Evolutionary conservation across 2,888 invertebrate species (phyloP).

Genomic region (Rhamphomyia laevipes): DNA sequence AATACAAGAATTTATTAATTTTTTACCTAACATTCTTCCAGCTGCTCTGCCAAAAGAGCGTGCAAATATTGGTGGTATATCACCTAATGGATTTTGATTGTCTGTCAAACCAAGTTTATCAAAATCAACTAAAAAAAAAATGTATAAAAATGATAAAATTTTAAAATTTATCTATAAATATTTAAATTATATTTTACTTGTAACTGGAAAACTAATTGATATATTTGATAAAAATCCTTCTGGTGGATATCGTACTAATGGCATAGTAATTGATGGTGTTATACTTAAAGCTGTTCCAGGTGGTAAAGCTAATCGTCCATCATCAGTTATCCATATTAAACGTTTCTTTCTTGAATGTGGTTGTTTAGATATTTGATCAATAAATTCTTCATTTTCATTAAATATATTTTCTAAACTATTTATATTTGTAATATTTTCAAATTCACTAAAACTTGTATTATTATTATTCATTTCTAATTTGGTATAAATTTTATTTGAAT

Average conservation of each 20-base stretch:
- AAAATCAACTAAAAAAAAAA: slow-evolving; percentile 64
- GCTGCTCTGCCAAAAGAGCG: slow-evolving; percentile 65
- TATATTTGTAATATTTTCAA: too few species aligned
- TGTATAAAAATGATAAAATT: too few species aligned
- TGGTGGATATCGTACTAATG: slow-evolving; percentile 73
- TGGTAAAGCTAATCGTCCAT: slow-evolving; percentile 70
- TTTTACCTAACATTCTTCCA: slow-evolving; percentile 51
- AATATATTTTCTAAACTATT: too few species aligned
- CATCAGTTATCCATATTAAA: slow-evolving; percentile 74
- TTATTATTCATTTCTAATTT: too few species aligned
- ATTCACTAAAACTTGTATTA: too few species aligned
- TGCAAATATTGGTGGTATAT: slow-evolving; percentile 62
- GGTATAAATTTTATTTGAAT: too few species aligned
- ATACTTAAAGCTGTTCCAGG: slow-evolving; percentile 71
- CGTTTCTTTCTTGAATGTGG: slow-evolving; percentile 69
- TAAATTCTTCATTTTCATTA: too few species aligned
- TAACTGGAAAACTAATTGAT: slow-evolving; percentile 71
- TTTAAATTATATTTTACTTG: slow-evolving; percentile 45
- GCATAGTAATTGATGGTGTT: slow-evolving; percentile 68
- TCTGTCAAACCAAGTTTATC: slow-evolving; percentile 78
- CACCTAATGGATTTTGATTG: slow-evolving; percentile 76
- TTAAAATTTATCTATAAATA: not conserved
- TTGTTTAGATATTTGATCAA: slow-evolving; percentile 15
- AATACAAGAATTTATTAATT: slow-evolving; percentile 32
- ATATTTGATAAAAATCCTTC: slow-evolving; percentile 76